phyloP scores from a whole-genome alignment of 2,888 invertebrate species.

The Thelaira solivaga region DNA sequence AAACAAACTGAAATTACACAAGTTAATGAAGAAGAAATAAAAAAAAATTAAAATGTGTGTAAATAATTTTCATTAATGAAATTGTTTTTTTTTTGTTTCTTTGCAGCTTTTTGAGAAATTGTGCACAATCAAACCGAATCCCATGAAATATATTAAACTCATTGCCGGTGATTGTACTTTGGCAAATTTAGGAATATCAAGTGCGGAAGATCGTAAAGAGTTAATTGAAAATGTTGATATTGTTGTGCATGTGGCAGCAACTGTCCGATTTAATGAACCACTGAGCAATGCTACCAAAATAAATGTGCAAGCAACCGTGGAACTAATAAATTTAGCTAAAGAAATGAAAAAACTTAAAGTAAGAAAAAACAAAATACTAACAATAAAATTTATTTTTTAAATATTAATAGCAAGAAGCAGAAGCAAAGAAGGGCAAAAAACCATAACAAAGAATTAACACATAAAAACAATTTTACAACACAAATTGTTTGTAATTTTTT shows the following conservation, averaged over 20 bases:
- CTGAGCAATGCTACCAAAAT: constrained; percentile 82
- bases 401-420: too few species aligned
- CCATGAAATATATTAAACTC: constrained; percentile 69
- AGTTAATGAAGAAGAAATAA: background rate
- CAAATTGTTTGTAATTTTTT: background rate
- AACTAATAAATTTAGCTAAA: constrained; percentile 81
- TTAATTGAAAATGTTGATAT: constrained; percentile 77
- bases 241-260: constrained; percentile 93
- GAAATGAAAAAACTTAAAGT: constrained; percentile 81
- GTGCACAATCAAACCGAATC: constrained; percentile 41
- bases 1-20: background rate
- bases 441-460: constrained; percentile 12
- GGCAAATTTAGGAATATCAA: constrained; percentile 74
- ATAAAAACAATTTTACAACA: constrained; percentile 18
- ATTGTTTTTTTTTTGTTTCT: background rate
- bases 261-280: constrained; percentile 86
- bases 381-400: background rate
- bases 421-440: background rate
- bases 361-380: constrained; percentile 57
- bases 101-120: constrained; percentile 62
- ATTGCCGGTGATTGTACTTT: constrained; percentile 76
- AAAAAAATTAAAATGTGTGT: background rate
- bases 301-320: constrained; percentile 83
- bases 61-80: background rate
- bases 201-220: constrained; percentile 69